Evolutionary conservation across 2,888 invertebrate species (phyloP).

Genomic region (Sacculina carcini): DNA sequence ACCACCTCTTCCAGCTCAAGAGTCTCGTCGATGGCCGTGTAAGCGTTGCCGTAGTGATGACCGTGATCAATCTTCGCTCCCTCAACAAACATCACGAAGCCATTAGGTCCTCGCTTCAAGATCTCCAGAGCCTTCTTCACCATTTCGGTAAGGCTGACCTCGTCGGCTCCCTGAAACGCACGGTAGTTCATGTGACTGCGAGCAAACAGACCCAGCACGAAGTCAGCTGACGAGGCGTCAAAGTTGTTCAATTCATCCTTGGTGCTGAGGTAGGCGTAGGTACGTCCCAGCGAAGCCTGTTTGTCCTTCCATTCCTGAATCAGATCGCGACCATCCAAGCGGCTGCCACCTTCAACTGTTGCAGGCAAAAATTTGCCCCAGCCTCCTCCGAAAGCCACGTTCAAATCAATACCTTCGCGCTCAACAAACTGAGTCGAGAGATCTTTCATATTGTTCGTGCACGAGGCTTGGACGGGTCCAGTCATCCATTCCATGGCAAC

Average conservation of each 20-base stretch:
- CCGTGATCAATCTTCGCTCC: slow-evolving; percentile 33
- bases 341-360: background rate
- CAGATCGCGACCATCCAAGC: background rate
- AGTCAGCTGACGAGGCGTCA: background rate
- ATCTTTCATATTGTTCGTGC: background rate
- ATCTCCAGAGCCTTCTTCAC: background rate
- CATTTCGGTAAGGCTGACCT: background rate
- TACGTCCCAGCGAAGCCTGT: background rate
- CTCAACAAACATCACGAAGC: background rate
- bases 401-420: background rate
- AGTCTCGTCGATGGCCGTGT: slow-evolving; percentile 29
- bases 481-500: background rate
- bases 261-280: background rate
- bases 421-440: background rate
- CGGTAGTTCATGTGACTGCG: background rate
- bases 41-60: slow-evolving; percentile 53
- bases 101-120: background rate
- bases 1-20: background rate
- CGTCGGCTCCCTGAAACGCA: background rate
- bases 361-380: background rate
- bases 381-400: background rate
- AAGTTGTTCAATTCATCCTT: background rate
- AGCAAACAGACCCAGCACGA: background rate
- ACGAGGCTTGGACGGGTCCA: background rate
- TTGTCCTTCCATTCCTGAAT: slow-evolving; percentile 1